Conservation (phyloP, 2,888 invertebrate species). For the Tortricodes alternella region DNA sequence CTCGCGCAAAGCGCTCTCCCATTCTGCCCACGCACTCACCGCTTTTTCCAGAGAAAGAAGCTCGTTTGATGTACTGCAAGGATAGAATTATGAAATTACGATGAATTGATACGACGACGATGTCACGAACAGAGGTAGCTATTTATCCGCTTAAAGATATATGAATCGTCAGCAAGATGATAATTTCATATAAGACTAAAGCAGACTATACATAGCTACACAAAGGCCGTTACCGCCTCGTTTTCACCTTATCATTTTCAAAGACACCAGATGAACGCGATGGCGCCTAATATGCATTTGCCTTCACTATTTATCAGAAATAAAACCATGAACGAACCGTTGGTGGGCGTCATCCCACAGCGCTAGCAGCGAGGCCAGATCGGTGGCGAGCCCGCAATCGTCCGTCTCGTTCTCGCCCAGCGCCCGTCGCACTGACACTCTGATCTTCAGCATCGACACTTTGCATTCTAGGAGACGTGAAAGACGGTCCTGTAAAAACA, state of each 20-base stretch:
- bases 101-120: too few relatives aligned
- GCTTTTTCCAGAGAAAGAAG: slow-evolving; percentile 88
- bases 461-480: slow-evolving; percentile 80
- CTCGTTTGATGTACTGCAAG: slow-evolving; percentile 87
- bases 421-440: slow-evolving; percentile 82
- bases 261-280: too few relatives aligned
- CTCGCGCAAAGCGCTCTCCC: slow-evolving; percentile 89
- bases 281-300: too few relatives aligned
- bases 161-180: too few relatives aligned
- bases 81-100: too few relatives aligned
- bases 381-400: slow-evolving; percentile 82
- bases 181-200: too few relatives aligned
- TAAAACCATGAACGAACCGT: slow-evolving; percentile 70
- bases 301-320: too few relatives aligned
- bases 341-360: slow-evolving; percentile 88
- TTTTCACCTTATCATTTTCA: too few relatives aligned
- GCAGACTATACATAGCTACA: too few relatives aligned
- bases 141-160: too few relatives aligned
- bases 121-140: too few relatives aligned
- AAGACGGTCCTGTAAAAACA: slow-evolving; percentile 71
- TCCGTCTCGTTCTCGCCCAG: slow-evolving; percentile 74
- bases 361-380: slow-evolving; percentile 85
- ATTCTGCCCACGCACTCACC: slow-evolving; percentile 88
- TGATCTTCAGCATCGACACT: slow-evolving; percentile 81
- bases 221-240: too few relatives aligned